phyloP scores from a whole-genome alignment of 2,888 invertebrate species.

The Plagodis pulveraria region DNA sequence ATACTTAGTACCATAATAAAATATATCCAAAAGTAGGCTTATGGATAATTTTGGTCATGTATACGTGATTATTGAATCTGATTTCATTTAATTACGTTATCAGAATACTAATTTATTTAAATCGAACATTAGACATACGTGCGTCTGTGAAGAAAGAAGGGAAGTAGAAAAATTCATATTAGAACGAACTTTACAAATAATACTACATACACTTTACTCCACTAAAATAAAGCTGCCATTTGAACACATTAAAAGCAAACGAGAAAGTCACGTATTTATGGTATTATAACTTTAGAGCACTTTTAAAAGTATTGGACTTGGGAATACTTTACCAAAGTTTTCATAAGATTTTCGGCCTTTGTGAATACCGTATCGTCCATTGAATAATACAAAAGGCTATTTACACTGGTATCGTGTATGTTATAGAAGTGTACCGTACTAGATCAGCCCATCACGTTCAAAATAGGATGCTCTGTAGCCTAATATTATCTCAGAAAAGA shows the following conservation, averaged over 20 bases:
- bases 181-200: not conserved
- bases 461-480: no score
- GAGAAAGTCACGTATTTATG: slow-evolving; percentile 35
- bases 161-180: not conserved
- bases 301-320: slow-evolving; percentile 34
- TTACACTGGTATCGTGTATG: not conserved
- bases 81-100: no score
- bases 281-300: slow-evolving; percentile 35
- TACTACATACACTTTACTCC: slow-evolving; percentile 1
- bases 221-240: slow-evolving; percentile 15
- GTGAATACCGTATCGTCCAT: slow-evolving; percentile 22
- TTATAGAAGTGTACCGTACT: no score
- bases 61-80: no score
- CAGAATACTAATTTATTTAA: no score
- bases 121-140: no score
- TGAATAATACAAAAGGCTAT: slow-evolving; percentile 23
- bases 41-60: no score
- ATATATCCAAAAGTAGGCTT: no score
- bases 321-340: slow-evolving; percentile 29
- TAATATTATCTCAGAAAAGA: no score
- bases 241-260: slow-evolving; percentile 34
- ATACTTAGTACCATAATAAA: no score
- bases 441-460: no score
- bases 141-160: no score
- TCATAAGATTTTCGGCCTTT: slow-evolving; percentile 29